A percentile compares a stretch with the other conserved stretches of the same genome.
Evolutionary conservation across 2,113 vertebrate species (phyloP).

Genomic region (Falcunculus frontatus): DNA sequence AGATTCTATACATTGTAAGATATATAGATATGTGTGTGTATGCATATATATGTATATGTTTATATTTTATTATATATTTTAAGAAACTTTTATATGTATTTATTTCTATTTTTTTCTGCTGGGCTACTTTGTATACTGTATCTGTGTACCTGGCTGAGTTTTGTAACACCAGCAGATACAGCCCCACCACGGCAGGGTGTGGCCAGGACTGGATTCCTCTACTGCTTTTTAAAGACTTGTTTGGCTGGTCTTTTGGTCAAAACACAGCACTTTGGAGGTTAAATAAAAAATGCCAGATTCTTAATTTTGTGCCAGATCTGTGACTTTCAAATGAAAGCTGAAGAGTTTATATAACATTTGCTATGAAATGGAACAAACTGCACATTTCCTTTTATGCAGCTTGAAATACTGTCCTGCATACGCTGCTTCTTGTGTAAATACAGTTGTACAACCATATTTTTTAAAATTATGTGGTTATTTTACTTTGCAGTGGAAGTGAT

Average conservation of each 20-base stretch:
- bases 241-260: neutral
- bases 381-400: neutral
- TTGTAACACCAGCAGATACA: neutral
- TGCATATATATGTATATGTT: too few species aligned
- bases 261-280: neutral
- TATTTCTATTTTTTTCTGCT: neutral
- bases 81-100: neutral
- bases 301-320: neutral
- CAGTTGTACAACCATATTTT: neutral
- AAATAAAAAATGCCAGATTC: neutral
- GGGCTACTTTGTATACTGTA: neutral
- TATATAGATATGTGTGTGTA: neutral
- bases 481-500: neutral
- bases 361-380: neutral
- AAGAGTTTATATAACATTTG: neutral
- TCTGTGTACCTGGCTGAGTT: neutral
- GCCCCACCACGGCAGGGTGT: neutral
- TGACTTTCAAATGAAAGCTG: neutral
- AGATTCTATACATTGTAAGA: neutral
- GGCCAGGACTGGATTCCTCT: neutral
- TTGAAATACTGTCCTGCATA: neutral
- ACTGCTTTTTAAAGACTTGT: neutral
- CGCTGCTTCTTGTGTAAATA: accelerated
- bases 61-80: neutral
- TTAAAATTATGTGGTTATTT: neutral